phyloP scores from a whole-genome alignment of 2,113 vertebrate species.

The Syrmaticus mikado region DNA sequence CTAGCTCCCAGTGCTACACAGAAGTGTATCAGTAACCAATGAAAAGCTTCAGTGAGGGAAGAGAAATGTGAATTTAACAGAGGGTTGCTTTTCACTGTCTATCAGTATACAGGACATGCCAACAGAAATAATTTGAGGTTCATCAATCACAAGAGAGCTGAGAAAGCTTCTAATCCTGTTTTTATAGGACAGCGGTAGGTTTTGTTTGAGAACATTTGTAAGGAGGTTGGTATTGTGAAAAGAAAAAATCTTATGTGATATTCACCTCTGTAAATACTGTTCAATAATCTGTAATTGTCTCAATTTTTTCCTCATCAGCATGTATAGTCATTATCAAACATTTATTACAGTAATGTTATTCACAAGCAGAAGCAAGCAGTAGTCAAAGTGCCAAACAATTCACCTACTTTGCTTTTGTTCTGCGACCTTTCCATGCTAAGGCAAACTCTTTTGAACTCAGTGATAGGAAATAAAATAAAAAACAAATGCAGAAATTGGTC shows the following conservation, averaged over 20 bases:
- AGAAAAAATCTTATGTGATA: accelerated
- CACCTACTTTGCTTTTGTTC: background rate
- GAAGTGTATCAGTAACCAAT: background rate
- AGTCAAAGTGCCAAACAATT: background rate
- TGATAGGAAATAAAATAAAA: background rate
- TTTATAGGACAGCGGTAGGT: background rate
- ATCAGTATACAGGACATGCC: background rate
- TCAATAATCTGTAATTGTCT: background rate
- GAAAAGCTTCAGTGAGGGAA: background rate
- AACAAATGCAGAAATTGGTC: background rate
- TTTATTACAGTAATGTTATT: background rate
- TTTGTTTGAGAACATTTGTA: background rate
- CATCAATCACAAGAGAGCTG: background rate
- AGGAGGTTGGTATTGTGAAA: background rate
- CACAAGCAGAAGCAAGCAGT: background rate
- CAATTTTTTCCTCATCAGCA: background rate
- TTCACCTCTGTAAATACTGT: background rate
- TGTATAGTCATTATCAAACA: background rate
- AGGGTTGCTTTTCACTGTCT: background rate
- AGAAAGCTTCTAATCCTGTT: background rate
- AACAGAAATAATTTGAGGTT: background rate
- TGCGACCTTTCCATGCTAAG: background rate
- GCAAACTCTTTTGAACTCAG: background rate
- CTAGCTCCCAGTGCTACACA: background rate
- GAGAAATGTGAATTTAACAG: background rate